phyloP scores from a whole-genome alignment of 30 jellyfish, hydroid and myxozoan species.

The Aurelia coerulea region DNA sequence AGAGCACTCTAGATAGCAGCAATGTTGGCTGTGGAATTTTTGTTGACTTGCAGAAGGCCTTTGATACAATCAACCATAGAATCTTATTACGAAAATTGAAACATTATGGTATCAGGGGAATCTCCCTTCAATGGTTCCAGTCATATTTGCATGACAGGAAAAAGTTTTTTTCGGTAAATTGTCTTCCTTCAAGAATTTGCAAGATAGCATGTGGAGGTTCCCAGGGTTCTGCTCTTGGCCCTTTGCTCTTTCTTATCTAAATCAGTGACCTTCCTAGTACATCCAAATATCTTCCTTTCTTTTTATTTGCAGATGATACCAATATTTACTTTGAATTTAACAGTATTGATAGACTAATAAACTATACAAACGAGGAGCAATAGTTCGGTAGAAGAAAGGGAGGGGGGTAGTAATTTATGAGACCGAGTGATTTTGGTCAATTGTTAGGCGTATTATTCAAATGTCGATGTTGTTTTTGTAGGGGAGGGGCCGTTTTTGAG shows the following conservation, averaged over 20 bases:
- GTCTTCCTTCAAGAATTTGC: neutral
- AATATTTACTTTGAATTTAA: neutral
- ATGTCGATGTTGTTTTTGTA: too few relatives aligned
- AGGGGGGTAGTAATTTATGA: too few relatives aligned
- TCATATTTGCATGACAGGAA: neutral
- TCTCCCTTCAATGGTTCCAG: neutral
- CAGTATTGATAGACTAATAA: neutral
- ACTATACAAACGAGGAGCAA: too few relatives aligned
- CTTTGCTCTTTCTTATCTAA: neutral
- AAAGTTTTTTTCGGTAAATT: neutral
- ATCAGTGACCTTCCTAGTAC: neutral
- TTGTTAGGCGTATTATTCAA: too few relatives aligned
- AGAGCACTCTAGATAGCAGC: too few relatives aligned
- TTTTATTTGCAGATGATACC: neutral
- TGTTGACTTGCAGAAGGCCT: too few relatives aligned
- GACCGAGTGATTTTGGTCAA: too few relatives aligned
- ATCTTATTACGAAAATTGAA: too few relatives aligned
- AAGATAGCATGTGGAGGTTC: neutral
- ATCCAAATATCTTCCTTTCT: neutral
- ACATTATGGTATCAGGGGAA: neutral
- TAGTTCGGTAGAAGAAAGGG: too few relatives aligned
- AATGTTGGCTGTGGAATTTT: too few relatives aligned
- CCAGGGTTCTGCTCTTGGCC: slow-evolving; percentile 8
- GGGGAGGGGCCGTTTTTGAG: too few relatives aligned
- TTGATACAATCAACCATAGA: too few relatives aligned